These are phyloP conservation scores for Cheilosia impressa DNA, from an alignment of 2,888 invertebrate genomes.

Conservation along the genomic window DNA sequence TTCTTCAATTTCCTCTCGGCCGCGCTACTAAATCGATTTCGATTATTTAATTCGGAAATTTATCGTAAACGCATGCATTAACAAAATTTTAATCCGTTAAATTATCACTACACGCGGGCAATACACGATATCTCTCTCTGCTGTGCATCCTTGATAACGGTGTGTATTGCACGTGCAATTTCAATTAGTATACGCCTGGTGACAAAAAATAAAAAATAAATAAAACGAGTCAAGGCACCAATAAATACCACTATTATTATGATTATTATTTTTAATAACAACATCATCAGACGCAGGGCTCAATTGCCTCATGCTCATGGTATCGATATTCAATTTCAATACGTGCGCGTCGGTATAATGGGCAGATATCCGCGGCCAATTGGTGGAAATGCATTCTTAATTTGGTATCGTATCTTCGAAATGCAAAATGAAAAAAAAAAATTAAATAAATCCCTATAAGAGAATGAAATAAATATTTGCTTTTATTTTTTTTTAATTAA, in stretches of 20 bases:
- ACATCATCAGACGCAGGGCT: conserved; percentile 45
- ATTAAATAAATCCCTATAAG: background rate
- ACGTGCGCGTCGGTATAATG: conserved; percentile 14
- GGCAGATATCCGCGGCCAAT: conserved; percentile 53
- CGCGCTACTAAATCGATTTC: conserved; percentile 41
- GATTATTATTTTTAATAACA: conserved; percentile 75
- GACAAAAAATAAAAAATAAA: conserved; percentile 35
- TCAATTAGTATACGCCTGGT: conserved; percentile 66
- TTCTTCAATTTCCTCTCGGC: conserved; percentile 42
- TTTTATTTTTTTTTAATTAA: conserved; percentile 34
- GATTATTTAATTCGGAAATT: conserved; percentile 67
- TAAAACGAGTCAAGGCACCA: conserved; percentile 45
- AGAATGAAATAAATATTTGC: conserved; percentile 20
- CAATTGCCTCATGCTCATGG: conserved; percentile 10
- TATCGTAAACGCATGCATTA: conserved; percentile 58
- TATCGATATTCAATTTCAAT: conserved; percentile 54
- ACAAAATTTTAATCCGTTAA: conserved; percentile 71
- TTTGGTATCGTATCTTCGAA: conserved; percentile 48
- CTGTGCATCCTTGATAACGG: conserved; percentile 67
- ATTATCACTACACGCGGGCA: conserved; percentile 53
- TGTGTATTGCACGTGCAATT: conserved; percentile 53
- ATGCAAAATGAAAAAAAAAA: conserved; percentile 29
- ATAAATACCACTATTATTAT: conserved; percentile 73
- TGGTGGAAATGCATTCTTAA: conserved; percentile 68
- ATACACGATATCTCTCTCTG: conserved; percentile 6